Conservation (phyloP, 2,113 vertebrate species). For the Stegastes partitus region DNA sequence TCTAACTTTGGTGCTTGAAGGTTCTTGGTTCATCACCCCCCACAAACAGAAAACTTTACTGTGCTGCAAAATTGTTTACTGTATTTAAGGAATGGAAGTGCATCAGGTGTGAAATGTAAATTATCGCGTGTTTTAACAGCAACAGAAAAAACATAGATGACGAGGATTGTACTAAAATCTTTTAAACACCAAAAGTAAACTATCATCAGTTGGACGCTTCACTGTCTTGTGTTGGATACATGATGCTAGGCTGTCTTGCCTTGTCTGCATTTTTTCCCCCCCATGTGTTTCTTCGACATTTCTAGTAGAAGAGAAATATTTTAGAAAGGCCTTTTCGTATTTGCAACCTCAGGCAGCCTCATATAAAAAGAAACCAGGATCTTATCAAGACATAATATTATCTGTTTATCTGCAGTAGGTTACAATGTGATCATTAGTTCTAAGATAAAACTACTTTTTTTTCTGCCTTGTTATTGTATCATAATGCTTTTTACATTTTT, state of each 20-base stretch:
- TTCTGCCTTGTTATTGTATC: neutral
- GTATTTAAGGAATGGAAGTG: neutral
- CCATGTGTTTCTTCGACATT: neutral
- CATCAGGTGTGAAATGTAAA: neutral
- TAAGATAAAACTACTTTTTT: too few species aligned
- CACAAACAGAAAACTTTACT: conserved; percentile 3
- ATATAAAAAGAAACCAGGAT: too few species aligned
- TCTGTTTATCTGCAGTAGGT: too few species aligned
- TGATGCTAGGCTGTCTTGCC: neutral
- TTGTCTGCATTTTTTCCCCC: neutral
- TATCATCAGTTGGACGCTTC: too few species aligned
- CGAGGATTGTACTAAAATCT: neutral
- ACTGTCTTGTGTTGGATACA: neutral
- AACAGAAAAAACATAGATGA: neutral
- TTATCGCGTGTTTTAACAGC: neutral
- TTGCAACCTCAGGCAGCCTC: too few species aligned
- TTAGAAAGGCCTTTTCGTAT: too few species aligned
- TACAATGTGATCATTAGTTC: neutral
- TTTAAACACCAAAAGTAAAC: neutral
- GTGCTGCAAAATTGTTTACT: neutral
- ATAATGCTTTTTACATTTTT: too few species aligned
- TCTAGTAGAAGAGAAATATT: neutral
- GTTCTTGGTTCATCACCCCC: conserved; percentile 26
- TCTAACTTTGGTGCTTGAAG: conserved; percentile 15
- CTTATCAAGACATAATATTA: too few species aligned